Base-by-base conservation (phyloP, 2,888 invertebrate genomes). In the Acanthosepion lycidas region DNA sequence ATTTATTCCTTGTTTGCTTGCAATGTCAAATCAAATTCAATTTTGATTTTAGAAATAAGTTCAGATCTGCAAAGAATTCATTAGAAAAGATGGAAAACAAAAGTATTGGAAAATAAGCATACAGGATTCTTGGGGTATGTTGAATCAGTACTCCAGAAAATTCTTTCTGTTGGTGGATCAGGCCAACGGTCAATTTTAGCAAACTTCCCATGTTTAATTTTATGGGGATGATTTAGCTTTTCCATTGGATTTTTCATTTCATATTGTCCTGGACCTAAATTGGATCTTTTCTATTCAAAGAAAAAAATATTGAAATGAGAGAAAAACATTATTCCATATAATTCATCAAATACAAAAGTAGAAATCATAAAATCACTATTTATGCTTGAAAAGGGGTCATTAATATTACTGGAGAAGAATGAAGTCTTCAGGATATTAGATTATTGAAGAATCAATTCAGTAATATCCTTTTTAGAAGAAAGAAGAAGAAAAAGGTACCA, bases 251-350 rank as follows among this genome's bases (percentile, higher is more conserved):
- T 96, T 94, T 96, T 96, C 92, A 96, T 94, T 8, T 96, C 95
- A 94, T 97, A 97, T 95, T 97, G 97, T 51, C 97, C 97, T 48
- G 97, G 97, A 48, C 97, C 97, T 94, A 97, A 95, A 94, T 96
- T 96, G 53, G 96, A 95, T 59, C 95, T 95, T 96, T 96, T 96
- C 97, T 97, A 96, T 23, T 95, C 95, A 49, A 64, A 33, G 94
- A 94, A 64, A 26, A 94, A 78, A 55, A 59, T 6, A 59, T 23
- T 23, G 23, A 20, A 20, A 23, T 20, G 23, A 59, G 4, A 26
- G 42, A 94, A 92, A 15, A 92, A 33, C 5, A 78, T 33, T 15
- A n/a, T 78, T 78, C n/a, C 12, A 78, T 78, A 78, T 23, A 59
- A 20, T 23, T 59, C 59, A 59, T 78, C n/a, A 33, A 78, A 78